phyloP scores from a whole-genome alignment of 2,888 invertebrate species.

The Aspidiotus rigidus region DNA sequence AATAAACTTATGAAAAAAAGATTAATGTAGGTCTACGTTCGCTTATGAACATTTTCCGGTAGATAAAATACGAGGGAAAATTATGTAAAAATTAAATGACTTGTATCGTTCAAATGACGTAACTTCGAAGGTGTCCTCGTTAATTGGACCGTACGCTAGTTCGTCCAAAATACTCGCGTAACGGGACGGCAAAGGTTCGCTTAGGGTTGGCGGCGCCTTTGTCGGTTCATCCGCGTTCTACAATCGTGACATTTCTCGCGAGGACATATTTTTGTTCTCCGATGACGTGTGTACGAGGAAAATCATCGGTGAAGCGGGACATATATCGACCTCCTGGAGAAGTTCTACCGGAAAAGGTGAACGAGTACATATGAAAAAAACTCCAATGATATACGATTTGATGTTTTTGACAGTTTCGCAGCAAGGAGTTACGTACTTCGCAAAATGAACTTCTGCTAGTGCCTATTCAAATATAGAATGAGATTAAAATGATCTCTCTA shows the following conservation, averaged over 20 bases:
- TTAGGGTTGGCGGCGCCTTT: conserved; percentile 25
- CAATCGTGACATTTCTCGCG: background rate
- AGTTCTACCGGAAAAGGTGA: background rate
- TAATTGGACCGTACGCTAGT: conserved; percentile 16
- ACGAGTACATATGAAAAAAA: background rate
- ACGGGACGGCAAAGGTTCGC: conserved; percentile 16
- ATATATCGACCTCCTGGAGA: no score
- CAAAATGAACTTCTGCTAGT: no score
- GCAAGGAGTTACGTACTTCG: no score
- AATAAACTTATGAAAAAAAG: no score
- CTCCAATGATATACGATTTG: no score
- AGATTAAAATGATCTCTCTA: background rate
- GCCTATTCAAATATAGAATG: background rate
- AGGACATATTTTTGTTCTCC: background rate
- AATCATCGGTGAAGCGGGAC: no score
- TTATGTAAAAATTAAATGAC: conserved; percentile 23
- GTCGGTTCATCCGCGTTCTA: conserved; percentile 15
- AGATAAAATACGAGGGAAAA: conserved; percentile 12
- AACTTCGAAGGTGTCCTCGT: conserved; percentile 26
- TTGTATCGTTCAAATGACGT: no score
- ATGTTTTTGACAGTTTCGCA: background rate
- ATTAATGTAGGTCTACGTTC: background rate
- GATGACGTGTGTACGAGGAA: no score
- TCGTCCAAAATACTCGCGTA: conserved; percentile 16
- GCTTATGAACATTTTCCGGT: conserved; percentile 13